A percentile compares a stretch with the other conserved stretches of the same genome.
These are phyloP conservation scores for Limosa lapponica DNA, from an alignment of 2,797 vertebrate genomes.

Conservation along the genomic window DNA sequence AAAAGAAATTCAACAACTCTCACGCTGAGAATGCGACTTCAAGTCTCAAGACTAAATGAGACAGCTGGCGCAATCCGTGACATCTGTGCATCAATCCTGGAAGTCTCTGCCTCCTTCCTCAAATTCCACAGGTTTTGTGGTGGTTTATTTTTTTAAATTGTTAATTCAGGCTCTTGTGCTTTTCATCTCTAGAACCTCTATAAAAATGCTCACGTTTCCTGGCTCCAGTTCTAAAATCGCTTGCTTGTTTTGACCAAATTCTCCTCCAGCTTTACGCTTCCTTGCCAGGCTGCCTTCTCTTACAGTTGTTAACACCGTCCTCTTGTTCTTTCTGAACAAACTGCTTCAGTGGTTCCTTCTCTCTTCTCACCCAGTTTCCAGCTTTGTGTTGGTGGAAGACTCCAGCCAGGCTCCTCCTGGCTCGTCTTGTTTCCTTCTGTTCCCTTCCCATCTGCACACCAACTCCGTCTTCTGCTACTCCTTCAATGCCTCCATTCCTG, in stretches of 20 bases:
- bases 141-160: not conserved
- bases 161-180: not conserved
- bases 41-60: not conserved
- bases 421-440: not conserved
- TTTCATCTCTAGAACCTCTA: not conserved
- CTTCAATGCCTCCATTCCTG: not conserved
- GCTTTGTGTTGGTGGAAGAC: not conserved
- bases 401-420: conserved; percentile 16
- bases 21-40: not conserved
- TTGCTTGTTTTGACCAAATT: not conserved
- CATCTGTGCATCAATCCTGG: not conserved
- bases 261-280: not conserved
- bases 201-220: not conserved
- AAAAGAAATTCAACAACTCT: conserved; percentile 37
- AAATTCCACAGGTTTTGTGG: not conserved
- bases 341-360: not conserved
- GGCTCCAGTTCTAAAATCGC: not conserved
- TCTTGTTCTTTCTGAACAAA: not conserved
- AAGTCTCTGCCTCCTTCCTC: not conserved
- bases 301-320: not conserved
- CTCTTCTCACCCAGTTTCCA: not conserved
- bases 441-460: not conserved
- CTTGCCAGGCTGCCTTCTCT: not conserved
- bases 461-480: not conserved
- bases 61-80: not conserved